A percentile compares a stretch with the other conserved stretches of the same genome.
phyloP scores from a whole-genome alignment of 2,113 vertebrate genomes.

The Thalassoma bifasciatum region DNA sequence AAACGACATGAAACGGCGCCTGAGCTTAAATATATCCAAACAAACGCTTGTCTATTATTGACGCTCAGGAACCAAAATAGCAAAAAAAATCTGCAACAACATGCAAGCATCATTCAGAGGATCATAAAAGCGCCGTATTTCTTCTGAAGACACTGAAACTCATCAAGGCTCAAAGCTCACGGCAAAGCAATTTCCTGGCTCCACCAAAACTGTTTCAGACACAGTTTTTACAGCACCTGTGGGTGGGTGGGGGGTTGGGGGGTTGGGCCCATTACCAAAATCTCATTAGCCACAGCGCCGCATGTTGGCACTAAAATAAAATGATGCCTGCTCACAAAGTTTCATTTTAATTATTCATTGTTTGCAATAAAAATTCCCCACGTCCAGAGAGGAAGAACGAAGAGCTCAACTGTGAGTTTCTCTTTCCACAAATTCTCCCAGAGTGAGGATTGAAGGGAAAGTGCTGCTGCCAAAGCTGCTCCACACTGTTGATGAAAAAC shows the following conservation, averaged over 20 bases:
- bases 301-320: constrained; percentile 35
- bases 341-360: constrained; percentile 55
- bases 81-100: not conserved
- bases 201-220: constrained; percentile 17
- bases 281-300: constrained; percentile 47
- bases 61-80: constrained; percentile 24
- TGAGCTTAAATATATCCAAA: constrained; percentile 9
- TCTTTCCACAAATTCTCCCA: not conserved
- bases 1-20: constrained; percentile 7
- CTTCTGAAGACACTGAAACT: constrained; percentile 39
- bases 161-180: constrained; percentile 6
- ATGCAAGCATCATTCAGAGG: not conserved
- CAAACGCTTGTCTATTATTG: not conserved
- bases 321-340: not conserved
- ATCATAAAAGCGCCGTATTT: constrained; percentile 31
- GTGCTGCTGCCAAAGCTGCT: not conserved
- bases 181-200: constrained; percentile 42
- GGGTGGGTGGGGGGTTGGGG: constrained; percentile 51
- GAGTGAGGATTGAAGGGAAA: not conserved
- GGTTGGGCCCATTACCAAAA: constrained; percentile 32
- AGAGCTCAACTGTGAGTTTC: constrained; percentile 17
- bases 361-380: constrained; percentile 24
- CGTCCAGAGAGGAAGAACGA: constrained; percentile 29
- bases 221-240: constrained; percentile 35
- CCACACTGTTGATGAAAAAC: not conserved